phyloP scores from a whole-genome alignment of 2,113 vertebrate species.

The Xiphophorus hellerii region DNA sequence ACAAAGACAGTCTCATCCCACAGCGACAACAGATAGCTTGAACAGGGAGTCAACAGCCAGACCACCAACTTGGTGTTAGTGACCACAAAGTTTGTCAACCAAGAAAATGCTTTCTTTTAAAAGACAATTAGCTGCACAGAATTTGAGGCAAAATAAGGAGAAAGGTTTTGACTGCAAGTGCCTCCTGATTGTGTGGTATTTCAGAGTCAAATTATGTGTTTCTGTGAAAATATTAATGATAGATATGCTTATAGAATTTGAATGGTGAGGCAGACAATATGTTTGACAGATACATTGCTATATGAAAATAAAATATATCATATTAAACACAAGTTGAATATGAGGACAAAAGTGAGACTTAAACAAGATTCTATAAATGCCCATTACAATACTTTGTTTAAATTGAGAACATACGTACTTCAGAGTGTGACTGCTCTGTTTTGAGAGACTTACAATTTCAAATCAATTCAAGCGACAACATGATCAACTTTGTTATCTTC shows the following conservation, averaged over 20 bases:
- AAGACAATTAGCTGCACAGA: not conserved
- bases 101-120: not conserved
- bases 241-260: too few relatives aligned
- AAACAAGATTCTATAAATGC: not conserved
- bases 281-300: too few relatives aligned
- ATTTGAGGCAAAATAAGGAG: not conserved
- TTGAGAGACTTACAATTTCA: not conserved
- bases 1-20: not conserved
- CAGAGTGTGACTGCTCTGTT: not conserved
- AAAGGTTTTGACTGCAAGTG: not conserved
- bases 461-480: not conserved
- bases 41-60: not conserved
- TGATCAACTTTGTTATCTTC: not conserved
- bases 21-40: not conserved
- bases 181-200: too few relatives aligned
- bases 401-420: not conserved
- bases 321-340: not conserved
- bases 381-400: not conserved
- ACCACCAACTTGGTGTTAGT: not conserved
- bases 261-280: too few relatives aligned
- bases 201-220: too few relatives aligned
- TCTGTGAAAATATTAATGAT: too few relatives aligned
- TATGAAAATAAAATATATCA: not conserved
- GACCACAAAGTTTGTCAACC: not conserved
- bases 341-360: not conserved